phyloP scores from a whole-genome alignment of 53 echinoderm and acorn worm genomes.

The Patiria pectinifera region DNA sequence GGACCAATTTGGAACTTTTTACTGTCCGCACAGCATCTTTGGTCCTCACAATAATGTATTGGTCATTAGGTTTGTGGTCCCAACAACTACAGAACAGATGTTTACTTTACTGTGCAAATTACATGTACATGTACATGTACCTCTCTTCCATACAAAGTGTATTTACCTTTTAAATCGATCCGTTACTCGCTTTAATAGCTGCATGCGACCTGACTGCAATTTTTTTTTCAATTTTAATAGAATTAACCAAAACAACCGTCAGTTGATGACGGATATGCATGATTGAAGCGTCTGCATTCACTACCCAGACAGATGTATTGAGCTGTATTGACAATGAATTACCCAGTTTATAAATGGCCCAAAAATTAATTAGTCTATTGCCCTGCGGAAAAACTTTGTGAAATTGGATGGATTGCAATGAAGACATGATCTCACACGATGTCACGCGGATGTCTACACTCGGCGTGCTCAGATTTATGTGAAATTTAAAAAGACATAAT shows the following conservation, averaged over 20 bases:
- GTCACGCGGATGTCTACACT: neutral
- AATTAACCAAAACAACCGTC: conserved; percentile 11
- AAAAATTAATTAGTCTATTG: neutral
- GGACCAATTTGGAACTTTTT: too few relatives aligned
- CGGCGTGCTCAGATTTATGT: too few relatives aligned
- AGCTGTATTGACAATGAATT: conserved; percentile 8
- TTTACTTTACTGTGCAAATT: too few relatives aligned
- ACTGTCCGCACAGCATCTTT: too few relatives aligned
- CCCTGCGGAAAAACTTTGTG: neutral
- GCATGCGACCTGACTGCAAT: neutral
- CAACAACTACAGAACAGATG: too few relatives aligned
- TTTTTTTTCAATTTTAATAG: conserved; percentile 35
- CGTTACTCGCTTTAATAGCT: conserved; percentile 33
- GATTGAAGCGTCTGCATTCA: neutral
- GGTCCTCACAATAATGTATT: too few relatives aligned
- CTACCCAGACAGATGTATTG: conserved; percentile 2
- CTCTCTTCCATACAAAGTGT: too few relatives aligned
- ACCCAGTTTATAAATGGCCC: neutral
- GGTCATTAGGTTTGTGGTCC: too few relatives aligned
- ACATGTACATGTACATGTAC: too few relatives aligned
- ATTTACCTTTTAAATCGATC: neutral
- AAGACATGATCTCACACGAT: neutral
- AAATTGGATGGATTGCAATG: neutral
- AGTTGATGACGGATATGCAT: neutral
- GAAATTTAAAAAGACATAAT: too few relatives aligned